phyloP scores from a whole-genome alignment of 1,140 invertebrate genomes.

The Carcinoscorpius rotundicauda region DNA sequence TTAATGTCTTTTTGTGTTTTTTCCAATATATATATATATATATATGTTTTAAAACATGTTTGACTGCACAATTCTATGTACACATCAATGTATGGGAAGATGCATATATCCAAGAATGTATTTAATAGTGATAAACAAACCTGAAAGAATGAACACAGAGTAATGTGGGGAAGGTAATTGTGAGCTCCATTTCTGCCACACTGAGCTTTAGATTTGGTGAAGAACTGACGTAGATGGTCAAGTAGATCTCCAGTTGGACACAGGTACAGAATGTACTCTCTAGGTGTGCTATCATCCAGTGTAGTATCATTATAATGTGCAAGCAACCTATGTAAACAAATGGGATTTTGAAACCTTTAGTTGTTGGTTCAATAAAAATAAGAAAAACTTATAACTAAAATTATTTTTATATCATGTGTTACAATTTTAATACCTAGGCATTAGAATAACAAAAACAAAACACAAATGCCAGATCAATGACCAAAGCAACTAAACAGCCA shows the following conservation, averaged over 20 bases:
- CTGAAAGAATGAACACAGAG: constrained; percentile 75
- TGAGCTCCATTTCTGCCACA: constrained; percentile 78
- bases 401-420: not conserved
- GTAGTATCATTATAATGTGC: constrained; percentile 72
- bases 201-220: constrained; percentile 56
- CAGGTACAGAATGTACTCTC: constrained; percentile 74
- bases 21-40: too few species aligned
- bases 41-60: too few species aligned
- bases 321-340: constrained; percentile 39
- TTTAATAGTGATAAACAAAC: constrained; percentile 35
- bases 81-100: too few species aligned
- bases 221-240: constrained; percentile 58
- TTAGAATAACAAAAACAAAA: too few species aligned
- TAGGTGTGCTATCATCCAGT: constrained; percentile 54
- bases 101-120: too few species aligned
- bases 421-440: too few species aligned
- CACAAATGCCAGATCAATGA: too few species aligned
- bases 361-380: not conserved
- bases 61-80: too few species aligned
- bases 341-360: not conserved
- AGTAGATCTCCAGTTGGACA: constrained; percentile 62
- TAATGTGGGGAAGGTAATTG: constrained; percentile 77
- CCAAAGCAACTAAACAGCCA: too few species aligned
- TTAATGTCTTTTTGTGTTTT: too few species aligned
- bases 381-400: not conserved